Base-by-base conservation (phyloP, 1,140 invertebrate species). In the Vollenhovia emeryi region DNA sequence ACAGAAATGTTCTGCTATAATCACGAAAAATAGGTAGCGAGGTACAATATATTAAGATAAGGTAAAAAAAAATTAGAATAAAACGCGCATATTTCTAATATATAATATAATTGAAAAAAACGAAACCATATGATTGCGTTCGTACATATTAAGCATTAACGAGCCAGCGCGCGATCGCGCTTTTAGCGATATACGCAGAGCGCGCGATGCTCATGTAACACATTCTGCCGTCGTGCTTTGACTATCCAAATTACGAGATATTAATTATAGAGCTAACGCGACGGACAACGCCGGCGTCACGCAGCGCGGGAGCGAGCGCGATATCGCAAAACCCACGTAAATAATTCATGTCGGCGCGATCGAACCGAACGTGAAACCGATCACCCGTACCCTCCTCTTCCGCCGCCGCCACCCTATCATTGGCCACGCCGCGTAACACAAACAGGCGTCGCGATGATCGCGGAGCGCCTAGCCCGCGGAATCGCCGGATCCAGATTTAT, bases 211-310 rank as follows among this genome's bases (percentile, higher is more conserved):
- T 50, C 76, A 45, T 79, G 78, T 71, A 82, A 82, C 78, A 71
- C 78, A 82, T 80, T 80, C 78, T 71, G 36, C 78, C 24, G 36
- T 71, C 86, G 83, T 86, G 68, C 85, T 89, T 75, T 89, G 78
- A 89, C 87, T 89, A 89, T 88, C 76, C 87, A 88, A 88, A 84
- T 89, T 88, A 75, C 87, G 87, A 88, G 83, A 73, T 88, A 89
- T 89, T 89, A 89, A 89, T 89, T 88, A 89, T 68, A 89, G 84
- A 89, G 87, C 85, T 86, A 89, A 89, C 87, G 75, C 75, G 79
- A 86, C 55, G 83, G 48, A 64, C 30, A 87, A 82, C 79, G 68
- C 75, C 36, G 40, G 43, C 55, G 82, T 73, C 60, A 74, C 64
- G 66, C 78, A 73, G 64, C 55, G 50, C 13, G 30, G 45, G 55